phyloP scores from a whole-genome alignment of 53 echinoderm and acorn worm genomes.

The Arbacia lixula region DNA sequence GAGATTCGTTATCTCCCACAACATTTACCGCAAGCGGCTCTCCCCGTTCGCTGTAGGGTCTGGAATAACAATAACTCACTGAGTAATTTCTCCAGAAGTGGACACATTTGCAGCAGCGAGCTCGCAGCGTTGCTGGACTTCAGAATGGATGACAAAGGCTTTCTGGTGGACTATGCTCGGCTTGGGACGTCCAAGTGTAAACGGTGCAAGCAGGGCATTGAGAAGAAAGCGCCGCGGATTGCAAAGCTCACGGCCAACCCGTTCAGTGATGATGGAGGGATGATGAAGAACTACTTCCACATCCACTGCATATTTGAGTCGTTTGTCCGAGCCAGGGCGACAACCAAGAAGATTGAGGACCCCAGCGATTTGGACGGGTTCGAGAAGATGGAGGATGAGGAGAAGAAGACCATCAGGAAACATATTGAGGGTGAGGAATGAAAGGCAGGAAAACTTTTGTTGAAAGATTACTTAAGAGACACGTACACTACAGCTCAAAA shows the following conservation, averaged over 20 bases:
- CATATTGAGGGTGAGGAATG: conserved; percentile 76
- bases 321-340: conserved; percentile 77
- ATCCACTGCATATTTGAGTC: conserved; percentile 92
- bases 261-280: conserved; percentile 89
- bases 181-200: conserved; percentile 98
- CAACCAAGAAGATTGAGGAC: conserved; percentile 96
- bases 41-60: too few relatives aligned
- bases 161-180: conserved; percentile 86
- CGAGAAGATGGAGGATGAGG: conserved; percentile 88
- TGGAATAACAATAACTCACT: too few relatives aligned
- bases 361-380: conserved; percentile 88
- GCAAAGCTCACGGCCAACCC: conserved; percentile 92
- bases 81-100: too few relatives aligned
- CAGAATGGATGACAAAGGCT: conserved; percentile 85
- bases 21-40: too few relatives aligned
- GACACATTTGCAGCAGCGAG: too few relatives aligned
- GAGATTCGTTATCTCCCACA: too few relatives aligned
- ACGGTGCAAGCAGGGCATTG: conserved; percentile 92
- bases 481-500: too few relatives aligned
- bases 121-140: too few relatives aligned
- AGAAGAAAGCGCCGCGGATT: conserved; percentile 89
- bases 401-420: conserved; percentile 81
- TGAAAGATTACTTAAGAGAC: too few relatives aligned
- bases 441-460: too few relatives aligned
- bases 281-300: conserved; percentile 97